Base-by-base conservation (phyloP, 2,113 vertebrate species). In the Xenopus borealis region DNA sequence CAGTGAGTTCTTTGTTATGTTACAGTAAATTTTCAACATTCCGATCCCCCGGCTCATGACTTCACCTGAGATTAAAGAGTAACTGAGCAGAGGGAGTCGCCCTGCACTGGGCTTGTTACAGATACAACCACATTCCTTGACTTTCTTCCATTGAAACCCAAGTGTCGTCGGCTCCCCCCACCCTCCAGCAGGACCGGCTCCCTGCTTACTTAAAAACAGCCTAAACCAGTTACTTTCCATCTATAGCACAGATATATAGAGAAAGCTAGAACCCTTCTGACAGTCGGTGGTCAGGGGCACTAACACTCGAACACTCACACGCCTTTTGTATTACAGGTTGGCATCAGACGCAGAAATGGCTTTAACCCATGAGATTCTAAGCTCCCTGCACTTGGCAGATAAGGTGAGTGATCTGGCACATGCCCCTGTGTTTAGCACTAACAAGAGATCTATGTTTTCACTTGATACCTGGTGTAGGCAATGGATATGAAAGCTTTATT, bases 341-440 rank as follows among this genome's bases (percentile, higher is more conserved):
- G 52, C 7, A 16, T 19, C 14, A 12, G 33, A 40, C 2, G 44
- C 53, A 23, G 23, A 72, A 12, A 30, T 12, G 18, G 66, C 82
- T 12, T 62, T 85, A 71, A 78, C 74, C 4, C 74, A 82, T 2
- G 83, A 89, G 69, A 84, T 87, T 74, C 81, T 88, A 19, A 71
- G 80, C 67, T 68, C 83, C 18, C 69, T 88, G 55, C 82, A 79
- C 12, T 76, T 85, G 11, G 81, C 79, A 12, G 66, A 72, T 47
- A 87, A 86, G 83, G 87, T 86, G 71, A 80, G 72, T 30, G 14
- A 55, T n/a, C 2, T 16, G 20, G 14, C 20, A 12, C 47, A 12
- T 50, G 33, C 33, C 14, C 11, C 47, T 50, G 47, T 50, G 10
- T 50, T 12, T 12, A 12, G 14, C 47, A 12, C 3, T 4, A 50